Evolutionary conservation across 2,797 vertebrate genomes (phyloP).

Genomic region (Lepilemur septentrionalis): DNA sequence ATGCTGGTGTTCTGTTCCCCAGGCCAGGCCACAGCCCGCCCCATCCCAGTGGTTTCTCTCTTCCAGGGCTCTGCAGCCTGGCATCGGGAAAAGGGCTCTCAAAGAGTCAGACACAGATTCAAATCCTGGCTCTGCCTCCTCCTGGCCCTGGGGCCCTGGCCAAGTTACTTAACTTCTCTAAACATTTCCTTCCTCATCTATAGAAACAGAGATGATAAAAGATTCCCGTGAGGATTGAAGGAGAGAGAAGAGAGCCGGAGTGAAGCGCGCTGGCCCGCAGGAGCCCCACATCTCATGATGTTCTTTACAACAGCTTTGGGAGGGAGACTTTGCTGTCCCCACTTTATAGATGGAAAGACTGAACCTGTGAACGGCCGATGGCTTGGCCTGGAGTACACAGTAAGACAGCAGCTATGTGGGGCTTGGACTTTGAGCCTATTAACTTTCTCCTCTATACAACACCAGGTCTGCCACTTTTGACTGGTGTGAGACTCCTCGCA

Average conservation of each 20-base stretch:
- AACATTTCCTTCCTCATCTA: neutral
- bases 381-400: neutral
- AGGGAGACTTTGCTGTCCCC: neutral
- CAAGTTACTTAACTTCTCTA: neutral
- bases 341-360: neutral
- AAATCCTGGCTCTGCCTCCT: neutral
- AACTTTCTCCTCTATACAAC: neutral
- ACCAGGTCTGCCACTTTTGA: neutral
- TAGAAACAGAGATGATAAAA: neutral
- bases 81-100: rapidly evolving
- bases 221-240: neutral
- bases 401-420: neutral
- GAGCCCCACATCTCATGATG: neutral
- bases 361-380: neutral
- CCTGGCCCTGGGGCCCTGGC: neutral
- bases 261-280: neutral
- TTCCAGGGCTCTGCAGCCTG: neutral
- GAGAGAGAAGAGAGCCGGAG: neutral
- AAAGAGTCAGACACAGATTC: neutral
- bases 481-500: neutral
- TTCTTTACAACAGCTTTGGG: neutral
- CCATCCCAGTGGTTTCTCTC: neutral
- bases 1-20: neutral
- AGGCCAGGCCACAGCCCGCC: neutral
- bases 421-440: neutral